Percentiles rank a stretch among this genome's conserved stretches.
These are phyloP conservation scores for Chloromyia formosa DNA, from an alignment of 2,888 invertebrate species.

Conservation along the genomic window DNA sequence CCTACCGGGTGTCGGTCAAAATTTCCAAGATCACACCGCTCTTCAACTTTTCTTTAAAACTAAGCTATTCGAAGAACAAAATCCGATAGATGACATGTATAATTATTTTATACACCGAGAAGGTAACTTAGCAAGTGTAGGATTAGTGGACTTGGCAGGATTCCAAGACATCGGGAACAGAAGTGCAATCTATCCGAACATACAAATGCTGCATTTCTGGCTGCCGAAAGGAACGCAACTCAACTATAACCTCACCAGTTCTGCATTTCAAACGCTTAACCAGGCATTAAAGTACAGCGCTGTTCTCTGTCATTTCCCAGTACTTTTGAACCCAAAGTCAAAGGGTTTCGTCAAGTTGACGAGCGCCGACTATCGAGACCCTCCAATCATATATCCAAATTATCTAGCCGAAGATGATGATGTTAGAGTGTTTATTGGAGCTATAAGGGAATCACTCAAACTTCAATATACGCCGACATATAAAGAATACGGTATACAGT, in stretches of 20 bases:
- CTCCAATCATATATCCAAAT: conserved; percentile 71
- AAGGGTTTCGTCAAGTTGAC: conserved; percentile 67
- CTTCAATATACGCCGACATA: conserved; percentile 64
- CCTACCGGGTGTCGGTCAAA: conserved; percentile 70
- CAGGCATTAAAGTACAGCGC: no score
- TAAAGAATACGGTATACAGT: conserved; percentile 58
- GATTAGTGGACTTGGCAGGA: conserved; percentile 59
- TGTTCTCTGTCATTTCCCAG: conserved; percentile 31
- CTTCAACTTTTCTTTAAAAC: conserved; percentile 57
- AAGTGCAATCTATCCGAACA: conserved; percentile 63
- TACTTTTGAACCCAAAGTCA: conserved; percentile 66
- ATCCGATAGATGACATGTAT: conserved; percentile 58
- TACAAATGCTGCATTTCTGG: conserved; percentile 65
- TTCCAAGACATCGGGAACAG: conserved; percentile 64
- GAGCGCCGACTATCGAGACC: conserved; percentile 67
- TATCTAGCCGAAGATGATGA: conserved; percentile 70
- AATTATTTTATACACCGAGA: conserved; percentile 54
- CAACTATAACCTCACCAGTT: no score
- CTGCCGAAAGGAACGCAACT: conserved; percentile 54
- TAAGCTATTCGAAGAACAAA: conserved; percentile 47
- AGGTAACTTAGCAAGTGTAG: conserved; percentile 57
- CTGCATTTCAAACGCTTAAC: no score
- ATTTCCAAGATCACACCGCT: conserved; percentile 83
- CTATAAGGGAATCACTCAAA: conserved; percentile 60
- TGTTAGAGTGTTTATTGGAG: conserved; percentile 63